These are phyloP conservation scores for Acropternis orthonyx DNA, from an alignment of 2,797 vertebrate species.

Conservation along the genomic window DNA sequence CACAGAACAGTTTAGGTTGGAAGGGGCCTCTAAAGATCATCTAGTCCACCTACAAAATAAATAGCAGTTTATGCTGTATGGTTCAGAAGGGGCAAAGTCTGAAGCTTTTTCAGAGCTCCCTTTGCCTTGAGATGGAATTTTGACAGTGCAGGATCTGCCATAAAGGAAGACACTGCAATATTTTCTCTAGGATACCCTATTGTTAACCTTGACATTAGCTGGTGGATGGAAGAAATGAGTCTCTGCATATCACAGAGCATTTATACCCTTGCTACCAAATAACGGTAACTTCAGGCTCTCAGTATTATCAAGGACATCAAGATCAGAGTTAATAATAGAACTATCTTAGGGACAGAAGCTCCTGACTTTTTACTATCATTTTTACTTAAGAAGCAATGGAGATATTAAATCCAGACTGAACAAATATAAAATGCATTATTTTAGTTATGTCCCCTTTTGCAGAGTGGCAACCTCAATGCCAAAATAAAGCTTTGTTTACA, in stretches of 20 bases:
- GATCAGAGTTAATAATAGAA: slow-evolving; percentile 25
- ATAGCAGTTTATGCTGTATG: not conserved
- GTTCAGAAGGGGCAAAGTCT: not conserved
- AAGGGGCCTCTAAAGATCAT: not conserved
- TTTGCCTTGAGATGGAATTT: not conserved
- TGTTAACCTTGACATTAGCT: not conserved
- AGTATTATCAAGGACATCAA: not conserved
- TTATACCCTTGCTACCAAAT: not conserved
- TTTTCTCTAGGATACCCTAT: not conserved
- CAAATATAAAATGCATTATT: not conserved
- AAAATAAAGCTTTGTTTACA: not conserved
- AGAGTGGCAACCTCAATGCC: not conserved
- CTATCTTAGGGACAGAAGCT: not conserved
- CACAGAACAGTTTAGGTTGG: not conserved
- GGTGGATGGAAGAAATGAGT: not conserved
- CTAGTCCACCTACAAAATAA: not conserved
- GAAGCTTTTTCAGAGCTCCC: not conserved
- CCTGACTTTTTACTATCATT: not conserved
- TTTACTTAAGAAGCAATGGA: not conserved
- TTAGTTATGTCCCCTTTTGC: not conserved
- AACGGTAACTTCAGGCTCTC: not conserved
- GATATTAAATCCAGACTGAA: not conserved
- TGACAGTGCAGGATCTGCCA: not conserved
- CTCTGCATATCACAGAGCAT: not conserved
- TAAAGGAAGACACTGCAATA: not conserved